Conservation (phyloP, 2,113 vertebrate genomes). For the Gobio gobio region DNA sequence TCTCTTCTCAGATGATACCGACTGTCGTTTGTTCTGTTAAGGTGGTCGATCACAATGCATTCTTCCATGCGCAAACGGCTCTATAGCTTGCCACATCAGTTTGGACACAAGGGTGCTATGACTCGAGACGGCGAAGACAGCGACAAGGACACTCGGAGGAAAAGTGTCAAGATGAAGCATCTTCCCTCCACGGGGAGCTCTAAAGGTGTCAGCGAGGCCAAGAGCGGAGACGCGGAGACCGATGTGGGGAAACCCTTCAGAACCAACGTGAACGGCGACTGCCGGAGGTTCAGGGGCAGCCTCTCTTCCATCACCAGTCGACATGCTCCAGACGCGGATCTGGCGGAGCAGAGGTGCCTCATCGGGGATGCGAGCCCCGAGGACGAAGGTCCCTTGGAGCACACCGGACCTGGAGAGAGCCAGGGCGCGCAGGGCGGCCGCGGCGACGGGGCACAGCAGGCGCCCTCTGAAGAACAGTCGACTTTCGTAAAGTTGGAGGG, state of each 20-base stretch:
- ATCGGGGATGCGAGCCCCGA: conserved; percentile 81
- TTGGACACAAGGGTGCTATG: conserved; percentile 85
- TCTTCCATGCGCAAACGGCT: conserved; percentile 96
- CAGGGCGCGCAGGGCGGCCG: conserved; percentile 65
- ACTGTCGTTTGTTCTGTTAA: conserved; percentile 47
- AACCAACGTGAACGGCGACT: conserved; percentile 95
- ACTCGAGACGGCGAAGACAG: conserved; percentile 83
- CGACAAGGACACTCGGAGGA: conserved; percentile 88
- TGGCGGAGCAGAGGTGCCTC: conserved; percentile 87
- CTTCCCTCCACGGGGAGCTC: conserved; percentile 80
- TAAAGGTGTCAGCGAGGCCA: conserved; percentile 72
- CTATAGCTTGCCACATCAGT: conserved; percentile 96
- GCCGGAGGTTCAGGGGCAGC: conserved; percentile 89
- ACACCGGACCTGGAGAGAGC: conserved; percentile 73
- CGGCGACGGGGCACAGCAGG: conserved; percentile 61
- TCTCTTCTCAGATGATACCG: conserved; percentile 28
- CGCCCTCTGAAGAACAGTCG: conserved; percentile 75
- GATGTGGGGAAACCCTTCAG: conserved; percentile 79
- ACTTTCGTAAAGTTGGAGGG: conserved; percentile 89
- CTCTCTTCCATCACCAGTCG: conserved; percentile 90
- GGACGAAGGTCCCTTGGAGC: conserved; percentile 76
- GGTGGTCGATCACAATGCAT: conserved; percentile 76
- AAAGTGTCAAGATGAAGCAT: conserved; percentile 91
- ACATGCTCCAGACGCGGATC: conserved; percentile 80
- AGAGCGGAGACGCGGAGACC: conserved; percentile 76